Evolutionary conservation across 2,797 vertebrate species (phyloP).

Genomic region (Sternarchorhynchus goeldii): DNA sequence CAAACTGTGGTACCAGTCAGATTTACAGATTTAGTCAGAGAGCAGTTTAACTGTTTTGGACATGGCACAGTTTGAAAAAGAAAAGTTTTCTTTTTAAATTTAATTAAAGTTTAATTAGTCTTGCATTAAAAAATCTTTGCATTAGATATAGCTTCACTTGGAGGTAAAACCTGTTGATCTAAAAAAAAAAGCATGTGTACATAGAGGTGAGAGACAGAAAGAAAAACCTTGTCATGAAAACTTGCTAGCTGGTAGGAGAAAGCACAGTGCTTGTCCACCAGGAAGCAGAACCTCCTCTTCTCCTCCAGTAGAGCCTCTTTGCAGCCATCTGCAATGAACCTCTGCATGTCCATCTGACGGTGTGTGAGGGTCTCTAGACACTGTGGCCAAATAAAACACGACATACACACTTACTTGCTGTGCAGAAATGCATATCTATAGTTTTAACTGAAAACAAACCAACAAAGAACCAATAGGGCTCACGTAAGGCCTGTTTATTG

Average conservation of each 20-base stretch:
- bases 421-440: not conserved
- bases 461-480: slow-evolving; percentile 3
- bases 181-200: no score
- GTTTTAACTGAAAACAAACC: slow-evolving; percentile 22
- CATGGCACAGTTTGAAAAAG: not conserved
- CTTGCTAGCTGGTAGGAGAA: slow-evolving; percentile 82
- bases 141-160: not conserved
- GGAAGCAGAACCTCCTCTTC: slow-evolving; percentile 94
- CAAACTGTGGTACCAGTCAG: not conserved
- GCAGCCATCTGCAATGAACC: slow-evolving; percentile 92
- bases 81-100: not conserved
- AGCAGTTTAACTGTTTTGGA: not conserved
- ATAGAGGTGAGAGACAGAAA: not conserved
- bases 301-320: slow-evolving; percentile 94
- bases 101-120: no score
- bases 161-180: not conserved
- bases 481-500: not conserved
- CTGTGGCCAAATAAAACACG: slow-evolving; percentile 55
- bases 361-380: slow-evolving; percentile 79
- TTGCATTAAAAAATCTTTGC: no score
- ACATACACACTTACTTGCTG: slow-evolving; percentile 17
- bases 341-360: slow-evolving; percentile 92
- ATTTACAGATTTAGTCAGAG: no score
- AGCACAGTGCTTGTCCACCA: slow-evolving; percentile 95
- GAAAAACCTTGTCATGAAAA: slow-evolving; percentile 86